Conservation (phyloP, 2,797 vertebrate species). For the Phylloscopus collybita region DNA sequence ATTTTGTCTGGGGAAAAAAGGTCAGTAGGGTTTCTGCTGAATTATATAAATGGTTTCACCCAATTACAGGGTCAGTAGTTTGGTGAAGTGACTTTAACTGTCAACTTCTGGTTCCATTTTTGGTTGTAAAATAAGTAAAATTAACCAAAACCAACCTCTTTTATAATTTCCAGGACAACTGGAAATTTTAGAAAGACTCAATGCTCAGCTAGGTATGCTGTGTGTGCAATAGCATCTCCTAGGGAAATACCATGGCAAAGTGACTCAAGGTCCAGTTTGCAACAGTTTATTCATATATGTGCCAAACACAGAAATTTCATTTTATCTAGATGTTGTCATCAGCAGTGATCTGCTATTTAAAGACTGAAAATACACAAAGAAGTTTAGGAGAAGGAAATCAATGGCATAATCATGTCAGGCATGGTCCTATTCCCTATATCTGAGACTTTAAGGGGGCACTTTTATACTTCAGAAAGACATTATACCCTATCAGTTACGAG, state of each 20-base stretch:
- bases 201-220: background rate
- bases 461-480: background rate
- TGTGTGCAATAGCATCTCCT: background rate
- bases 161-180: background rate
- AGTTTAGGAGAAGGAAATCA: background rate
- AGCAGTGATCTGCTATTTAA: background rate
- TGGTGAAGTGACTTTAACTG: background rate
- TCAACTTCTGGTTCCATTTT: background rate
- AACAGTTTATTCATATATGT: background rate
- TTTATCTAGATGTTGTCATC: background rate
- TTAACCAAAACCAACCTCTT: background rate
- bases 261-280: background rate
- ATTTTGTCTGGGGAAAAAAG: background rate
- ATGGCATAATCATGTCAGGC: background rate
- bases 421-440: background rate
- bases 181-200: background rate
- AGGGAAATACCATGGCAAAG: background rate
- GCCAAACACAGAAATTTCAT: background rate
- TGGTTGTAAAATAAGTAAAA: background rate
- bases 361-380: background rate
- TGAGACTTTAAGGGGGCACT: background rate
- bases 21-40: background rate
- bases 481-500: background rate
- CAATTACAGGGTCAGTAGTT: background rate
- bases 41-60: background rate